These are phyloP conservation scores for Physocephala rufipes DNA, from an alignment of 2,888 invertebrate species.

Conservation along the genomic window DNA sequence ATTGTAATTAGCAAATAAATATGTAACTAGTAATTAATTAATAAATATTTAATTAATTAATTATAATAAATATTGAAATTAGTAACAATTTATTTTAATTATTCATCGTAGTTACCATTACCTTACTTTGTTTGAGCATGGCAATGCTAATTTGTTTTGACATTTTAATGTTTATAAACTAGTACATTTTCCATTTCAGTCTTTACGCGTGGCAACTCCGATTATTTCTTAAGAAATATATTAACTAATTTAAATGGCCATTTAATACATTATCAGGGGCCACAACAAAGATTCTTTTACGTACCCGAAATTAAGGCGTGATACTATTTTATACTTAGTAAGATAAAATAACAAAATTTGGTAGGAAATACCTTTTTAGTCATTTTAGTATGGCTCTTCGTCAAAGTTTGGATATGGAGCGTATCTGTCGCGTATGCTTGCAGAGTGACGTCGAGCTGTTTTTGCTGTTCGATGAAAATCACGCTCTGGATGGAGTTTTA, in stretches of 20 bases:
- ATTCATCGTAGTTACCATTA: too few species aligned
- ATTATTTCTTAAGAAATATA: neutral
- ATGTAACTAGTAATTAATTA: too few species aligned
- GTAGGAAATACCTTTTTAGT: neutral
- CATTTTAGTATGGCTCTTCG: neutral
- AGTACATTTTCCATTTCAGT: too few species aligned
- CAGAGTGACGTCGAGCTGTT: slow-evolving; percentile 51
- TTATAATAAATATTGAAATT: too few species aligned
- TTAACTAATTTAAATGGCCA: neutral
- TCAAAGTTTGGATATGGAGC: slow-evolving; percentile 22
- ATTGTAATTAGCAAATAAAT: too few species aligned
- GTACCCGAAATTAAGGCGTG: neutral
- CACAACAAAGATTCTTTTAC: slow-evolving; percentile 4
- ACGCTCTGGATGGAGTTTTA: slow-evolving; percentile 49
- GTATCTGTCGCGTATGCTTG: slow-evolving; percentile 62
- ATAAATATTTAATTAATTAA: too few species aligned
- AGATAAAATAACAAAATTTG: neutral
- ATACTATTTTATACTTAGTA: neutral
- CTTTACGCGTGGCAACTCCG: neutral
- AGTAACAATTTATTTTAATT: too few species aligned
- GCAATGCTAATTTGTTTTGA: too few species aligned
- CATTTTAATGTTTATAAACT: too few species aligned
- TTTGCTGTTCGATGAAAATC: slow-evolving; percentile 56
- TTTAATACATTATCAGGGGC: neutral
- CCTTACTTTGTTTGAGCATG: too few species aligned